These are phyloP conservation scores for Tylochromis polylepis DNA, from an alignment of 2,113 vertebrate genomes.

Conservation along the genomic window DNA sequence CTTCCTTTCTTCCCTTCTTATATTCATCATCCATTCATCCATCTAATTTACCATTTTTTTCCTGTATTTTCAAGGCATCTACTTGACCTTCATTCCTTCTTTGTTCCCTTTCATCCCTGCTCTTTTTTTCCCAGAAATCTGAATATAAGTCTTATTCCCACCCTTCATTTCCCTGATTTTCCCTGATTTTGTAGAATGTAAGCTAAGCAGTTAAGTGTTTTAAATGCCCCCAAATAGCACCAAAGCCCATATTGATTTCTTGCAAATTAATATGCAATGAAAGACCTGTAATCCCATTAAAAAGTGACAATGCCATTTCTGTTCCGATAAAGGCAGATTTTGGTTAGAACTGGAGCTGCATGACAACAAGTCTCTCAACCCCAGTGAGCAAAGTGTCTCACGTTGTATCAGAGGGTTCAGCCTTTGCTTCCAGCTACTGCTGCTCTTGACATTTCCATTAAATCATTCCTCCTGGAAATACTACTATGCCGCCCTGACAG, in stretches of 20 bases:
- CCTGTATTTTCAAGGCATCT: neutral
- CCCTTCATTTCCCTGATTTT: neutral
- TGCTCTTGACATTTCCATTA: slow-evolving; percentile 66
- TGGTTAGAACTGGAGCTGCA: slow-evolving; percentile 33
- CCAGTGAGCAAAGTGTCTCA: slow-evolving; percentile 40
- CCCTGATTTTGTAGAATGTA: neutral
- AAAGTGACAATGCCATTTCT: slow-evolving; percentile 61
- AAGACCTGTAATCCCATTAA: slow-evolving; percentile 64
- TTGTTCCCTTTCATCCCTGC: neutral
- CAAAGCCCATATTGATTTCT: slow-evolving; percentile 52
- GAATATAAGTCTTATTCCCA: neutral
- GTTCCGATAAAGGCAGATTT: slow-evolving; percentile 63
- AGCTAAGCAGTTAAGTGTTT: neutral
- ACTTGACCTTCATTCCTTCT: neutral
- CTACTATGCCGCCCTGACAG: neutral
- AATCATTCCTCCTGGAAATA: slow-evolving; percentile 53
- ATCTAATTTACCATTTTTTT: neutral
- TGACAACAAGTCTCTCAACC: slow-evolving; percentile 60
- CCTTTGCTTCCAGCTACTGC: slow-evolving; percentile 51
- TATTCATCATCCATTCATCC: neutral
- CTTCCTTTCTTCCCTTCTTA: neutral
- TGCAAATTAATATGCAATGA: slow-evolving; percentile 60
- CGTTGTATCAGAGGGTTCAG: slow-evolving; percentile 32
- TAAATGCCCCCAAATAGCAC: slow-evolving; percentile 24
- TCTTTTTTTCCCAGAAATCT: neutral